Evolutionary conservation across 2,797 vertebrate species (phyloP), one percentile per base, ranked within the genome.

Genomic region (Channallabes apus): DNA sequence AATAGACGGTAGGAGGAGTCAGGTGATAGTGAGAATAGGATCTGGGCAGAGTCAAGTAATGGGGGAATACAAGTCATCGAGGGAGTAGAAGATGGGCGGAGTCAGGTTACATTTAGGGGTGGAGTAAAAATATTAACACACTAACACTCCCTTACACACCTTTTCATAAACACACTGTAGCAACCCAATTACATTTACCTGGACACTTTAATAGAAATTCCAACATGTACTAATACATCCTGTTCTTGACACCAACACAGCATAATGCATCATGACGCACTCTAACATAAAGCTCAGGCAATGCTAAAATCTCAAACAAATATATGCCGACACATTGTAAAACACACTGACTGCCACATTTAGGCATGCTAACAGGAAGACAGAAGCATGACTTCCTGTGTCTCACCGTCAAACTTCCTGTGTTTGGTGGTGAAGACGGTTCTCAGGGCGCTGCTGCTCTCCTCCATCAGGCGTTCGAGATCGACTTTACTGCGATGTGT

Each of bases 341-440:
- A n/a, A 54, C 41, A 20, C 22, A 71, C 4, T 1, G 8, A 56
- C 11, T 18, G 2, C 17, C 12, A 8, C 12, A 71, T 41, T 22
- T 11, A 69, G 35, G 12, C 35, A 22, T 24, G 35, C 68, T 69
- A 69, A 22, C 68, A 22, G 17, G 32, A 38, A 69, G 35, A 12
- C n/a, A 17, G 71, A 73, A 73, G 6, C 54, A 61, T 5, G n/a
- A 80, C 61, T 80, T 80, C 78, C 62, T 65, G 78, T 29, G 24
- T 51, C 97, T 94, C 94, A 99, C 98, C 98, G 0, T 99, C 98
- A 93, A 99, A 99, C 91, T 96, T 98, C 94, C 97, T 97, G 92
- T 99, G 98, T 82, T 96, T 95, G 4, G 97, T 97, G 89, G 97
- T 94, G 82, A 99, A 98, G 1, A 96, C 97, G 8, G 95, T 95